phyloP scores from a whole-genome alignment of 2,113 vertebrate genomes.

The Rhabdornis inornatus region DNA sequence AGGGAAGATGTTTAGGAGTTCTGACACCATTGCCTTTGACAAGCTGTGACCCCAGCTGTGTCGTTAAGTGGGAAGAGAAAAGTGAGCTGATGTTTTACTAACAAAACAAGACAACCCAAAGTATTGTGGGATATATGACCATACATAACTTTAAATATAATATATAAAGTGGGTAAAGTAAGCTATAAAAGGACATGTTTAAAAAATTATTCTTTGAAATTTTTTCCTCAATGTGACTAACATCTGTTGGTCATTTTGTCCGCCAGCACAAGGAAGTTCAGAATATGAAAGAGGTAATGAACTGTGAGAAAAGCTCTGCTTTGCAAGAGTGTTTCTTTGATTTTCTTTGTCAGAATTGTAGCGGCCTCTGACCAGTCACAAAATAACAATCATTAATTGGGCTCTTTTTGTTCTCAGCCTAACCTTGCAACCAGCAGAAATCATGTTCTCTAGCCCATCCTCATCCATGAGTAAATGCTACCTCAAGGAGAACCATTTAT shows the following conservation, averaged over 20 bases:
- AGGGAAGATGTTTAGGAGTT: neutral
- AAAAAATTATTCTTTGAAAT: constrained; percentile 28
- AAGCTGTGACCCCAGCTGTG: neutral
- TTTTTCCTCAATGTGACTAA: constrained; percentile 17
- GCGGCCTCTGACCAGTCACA: neutral
- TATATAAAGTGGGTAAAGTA: neutral
- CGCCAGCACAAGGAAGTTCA: neutral
- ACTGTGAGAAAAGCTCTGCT: constrained; percentile 32
- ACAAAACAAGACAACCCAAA: neutral
- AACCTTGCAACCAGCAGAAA: neutral
- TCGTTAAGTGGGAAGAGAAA: neutral
- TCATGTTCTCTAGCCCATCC: neutral
- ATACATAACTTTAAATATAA: neutral
- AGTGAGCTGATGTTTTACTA: neutral
- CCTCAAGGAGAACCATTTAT: neutral
- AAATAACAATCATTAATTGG: neutral
- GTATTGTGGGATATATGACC: neutral
- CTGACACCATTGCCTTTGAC: neutral
- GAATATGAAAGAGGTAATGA: constrained; percentile 57
- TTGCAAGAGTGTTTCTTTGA: constrained; percentile 32
- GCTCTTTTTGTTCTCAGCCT: neutral
- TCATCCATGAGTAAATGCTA: neutral
- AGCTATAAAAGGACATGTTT: constrained; percentile 30
- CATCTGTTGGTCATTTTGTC: constrained; percentile 55
- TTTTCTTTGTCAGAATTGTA: neutral